Evolutionary conservation across 2,113 vertebrate species (phyloP), one percentile per base, ranked within the genome.

Genomic region (Serilophus lunatus): DNA sequence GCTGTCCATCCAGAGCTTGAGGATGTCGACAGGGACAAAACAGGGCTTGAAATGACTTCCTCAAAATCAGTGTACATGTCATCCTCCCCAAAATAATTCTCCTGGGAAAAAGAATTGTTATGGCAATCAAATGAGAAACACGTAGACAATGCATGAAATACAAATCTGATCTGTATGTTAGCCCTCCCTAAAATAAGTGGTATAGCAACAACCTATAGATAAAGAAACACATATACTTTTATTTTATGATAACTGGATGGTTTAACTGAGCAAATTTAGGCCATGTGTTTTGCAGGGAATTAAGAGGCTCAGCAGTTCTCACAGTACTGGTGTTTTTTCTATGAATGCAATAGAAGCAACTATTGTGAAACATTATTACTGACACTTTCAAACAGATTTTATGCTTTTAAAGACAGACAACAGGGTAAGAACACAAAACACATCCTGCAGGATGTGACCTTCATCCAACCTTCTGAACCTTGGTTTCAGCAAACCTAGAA

Each of bases 21-120:
- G 49, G 99, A 99, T 5, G 99, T 98, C 26, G 98, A 98, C 68
- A 98, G 97, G 54, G 99, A 99, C 90, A 99, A 81, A 78, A 99
- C 99, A 2, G 99, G 99, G 90, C 99, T 99, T 86, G 99, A 98
- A 50, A 98, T 96, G 9, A 98, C 97, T 97, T 99, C 99, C 95
- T 99, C 99, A 95, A 99, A 99, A 97, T 99, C 99, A 66, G 99
- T 99, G 95, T 99, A 99, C 99, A 99, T 99, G 97, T 99, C 99
- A 83, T 99, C 99, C 96, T 99, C 99, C 19, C 99, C 99, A 96
- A 99, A 99, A 93, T 99, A 99, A 97, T 99, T 99, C 96, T 99
- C 99, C 99, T 99, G 88, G 33, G 35, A 69, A 64, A 72, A 84
- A 16, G 31, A 87, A 82, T 60, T 75, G 29, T 64, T 56, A 65